Conservation (phyloP, 1,140 invertebrate species). For the Hestina assimilis region DNA sequence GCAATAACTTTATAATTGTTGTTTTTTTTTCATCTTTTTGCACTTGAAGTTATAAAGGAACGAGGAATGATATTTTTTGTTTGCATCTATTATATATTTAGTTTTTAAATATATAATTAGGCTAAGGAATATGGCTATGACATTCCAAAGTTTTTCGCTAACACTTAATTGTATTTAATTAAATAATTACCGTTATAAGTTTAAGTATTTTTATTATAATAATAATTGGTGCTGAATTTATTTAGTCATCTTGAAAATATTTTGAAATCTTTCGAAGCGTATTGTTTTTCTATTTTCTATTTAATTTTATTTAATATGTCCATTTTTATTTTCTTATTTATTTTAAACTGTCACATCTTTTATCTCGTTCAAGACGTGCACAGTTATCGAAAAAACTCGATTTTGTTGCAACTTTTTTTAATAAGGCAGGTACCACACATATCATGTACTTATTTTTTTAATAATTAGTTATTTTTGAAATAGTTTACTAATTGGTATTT, state of each 20-base stretch:
- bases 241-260: no score
- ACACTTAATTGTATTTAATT: not conserved
- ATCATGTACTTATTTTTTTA: slow-evolving; percentile 13
- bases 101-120: slow-evolving; percentile 58
- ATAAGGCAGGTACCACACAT: not conserved
- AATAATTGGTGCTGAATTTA: no score
- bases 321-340: slow-evolving; percentile 1
- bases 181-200: no score
- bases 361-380: slow-evolving; percentile 57
- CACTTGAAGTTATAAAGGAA: not conserved
- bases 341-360: slow-evolving; percentile 59
- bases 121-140: slow-evolving; percentile 57
- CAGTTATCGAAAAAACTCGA: slow-evolving; percentile 40
- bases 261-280: no score
- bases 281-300: not conserved
- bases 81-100: slow-evolving; percentile 50
- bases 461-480: slow-evolving; percentile 20
- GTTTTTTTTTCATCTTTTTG: not conserved
- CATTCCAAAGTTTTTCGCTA: slow-evolving; percentile 48
- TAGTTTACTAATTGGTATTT: slow-evolving; percentile 32
- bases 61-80: not conserved
- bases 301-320: not conserved
- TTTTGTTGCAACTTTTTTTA: not conserved
- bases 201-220: no score
- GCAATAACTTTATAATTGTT: not conserved